phyloP scores from a whole-genome alignment of 30 jellyfish, hydroid and myxozoan genomes.

The Hydra vulgaris region DNA sequence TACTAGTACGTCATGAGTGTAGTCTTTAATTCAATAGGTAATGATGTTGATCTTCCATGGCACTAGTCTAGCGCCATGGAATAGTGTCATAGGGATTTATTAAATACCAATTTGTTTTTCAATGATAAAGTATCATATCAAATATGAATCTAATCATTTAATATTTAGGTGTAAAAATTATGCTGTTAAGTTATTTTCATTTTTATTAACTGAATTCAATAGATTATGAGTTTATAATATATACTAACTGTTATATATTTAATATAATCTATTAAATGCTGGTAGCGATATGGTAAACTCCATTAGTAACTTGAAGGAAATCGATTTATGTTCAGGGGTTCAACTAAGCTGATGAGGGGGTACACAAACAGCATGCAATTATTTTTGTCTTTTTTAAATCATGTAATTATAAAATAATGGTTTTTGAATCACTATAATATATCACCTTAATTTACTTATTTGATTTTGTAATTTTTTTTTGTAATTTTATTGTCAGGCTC shows the following conservation, averaged over 20 bases:
- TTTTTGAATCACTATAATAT: background rate
- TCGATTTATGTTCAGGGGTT: background rate
- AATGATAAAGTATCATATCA: background rate
- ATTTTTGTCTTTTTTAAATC: background rate
- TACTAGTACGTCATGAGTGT: background rate
- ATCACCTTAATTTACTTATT: background rate
- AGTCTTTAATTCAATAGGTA: background rate
- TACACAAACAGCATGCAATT: background rate
- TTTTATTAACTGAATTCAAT: background rate
- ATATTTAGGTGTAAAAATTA: background rate
- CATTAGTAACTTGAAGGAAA: background rate
- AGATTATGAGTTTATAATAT: background rate
- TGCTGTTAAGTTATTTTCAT: background rate
- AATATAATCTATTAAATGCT: no score
- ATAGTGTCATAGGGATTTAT: background rate
- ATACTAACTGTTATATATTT: no score
- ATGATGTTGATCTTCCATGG: background rate
- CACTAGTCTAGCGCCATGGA: background rate
- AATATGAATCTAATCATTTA: background rate
- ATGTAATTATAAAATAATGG: background rate
- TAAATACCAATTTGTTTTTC: background rate
- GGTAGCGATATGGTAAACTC: background rate
- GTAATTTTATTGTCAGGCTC: background rate
- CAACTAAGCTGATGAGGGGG: background rate
- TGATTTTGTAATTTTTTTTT: background rate